phyloP scores from a whole-genome alignment of 2,797 vertebrate genomes.

The Fistularia commersonii region DNA sequence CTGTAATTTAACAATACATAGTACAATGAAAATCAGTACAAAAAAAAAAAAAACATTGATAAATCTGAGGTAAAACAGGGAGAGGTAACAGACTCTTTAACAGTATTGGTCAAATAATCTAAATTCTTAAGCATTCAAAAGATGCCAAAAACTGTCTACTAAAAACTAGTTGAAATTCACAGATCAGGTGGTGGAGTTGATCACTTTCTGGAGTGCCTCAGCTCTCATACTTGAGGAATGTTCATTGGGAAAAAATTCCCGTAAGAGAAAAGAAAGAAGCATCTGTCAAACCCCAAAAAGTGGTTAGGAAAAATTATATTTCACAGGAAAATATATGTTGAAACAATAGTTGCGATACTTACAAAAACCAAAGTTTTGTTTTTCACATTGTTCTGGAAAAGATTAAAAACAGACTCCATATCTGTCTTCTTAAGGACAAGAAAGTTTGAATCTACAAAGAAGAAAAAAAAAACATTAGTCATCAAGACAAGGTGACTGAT shows the following conservation, averaged over 20 bases:
- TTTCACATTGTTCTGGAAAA: constrained; percentile 73
- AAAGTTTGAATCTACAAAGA: constrained; percentile 58
- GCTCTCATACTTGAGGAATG: constrained; percentile 37
- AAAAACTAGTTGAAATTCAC: constrained; percentile 29
- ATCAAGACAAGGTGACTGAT: no score
- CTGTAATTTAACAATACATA: neutral
- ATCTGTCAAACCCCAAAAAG: constrained; percentile 42
- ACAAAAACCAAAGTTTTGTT: constrained; percentile 79
- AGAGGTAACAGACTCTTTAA: neutral
- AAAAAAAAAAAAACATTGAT: constrained; percentile 30
- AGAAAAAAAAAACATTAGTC: constrained; percentile 13
- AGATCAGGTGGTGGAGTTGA: constrained; percentile 34
- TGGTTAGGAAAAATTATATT: neutral
- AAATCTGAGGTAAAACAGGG: constrained; percentile 32
- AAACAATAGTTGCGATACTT: constrained; percentile 35
- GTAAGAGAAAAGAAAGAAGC: constrained; percentile 69
- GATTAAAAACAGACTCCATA: constrained; percentile 69
- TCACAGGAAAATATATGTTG: neutral
- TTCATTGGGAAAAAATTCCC: constrained; percentile 64
- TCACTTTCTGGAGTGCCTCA: constrained; percentile 47
- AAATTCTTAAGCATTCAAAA: constrained; percentile 20
- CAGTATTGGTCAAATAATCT: constrained; percentile 47
- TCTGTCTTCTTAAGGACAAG: constrained; percentile 68
- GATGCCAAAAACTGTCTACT: constrained; percentile 11
- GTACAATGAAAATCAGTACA: constrained; percentile 4